These are phyloP conservation scores for Tragopan temminckii DNA, from an alignment of 2,797 vertebrate species.

Conservation along the genomic window DNA sequence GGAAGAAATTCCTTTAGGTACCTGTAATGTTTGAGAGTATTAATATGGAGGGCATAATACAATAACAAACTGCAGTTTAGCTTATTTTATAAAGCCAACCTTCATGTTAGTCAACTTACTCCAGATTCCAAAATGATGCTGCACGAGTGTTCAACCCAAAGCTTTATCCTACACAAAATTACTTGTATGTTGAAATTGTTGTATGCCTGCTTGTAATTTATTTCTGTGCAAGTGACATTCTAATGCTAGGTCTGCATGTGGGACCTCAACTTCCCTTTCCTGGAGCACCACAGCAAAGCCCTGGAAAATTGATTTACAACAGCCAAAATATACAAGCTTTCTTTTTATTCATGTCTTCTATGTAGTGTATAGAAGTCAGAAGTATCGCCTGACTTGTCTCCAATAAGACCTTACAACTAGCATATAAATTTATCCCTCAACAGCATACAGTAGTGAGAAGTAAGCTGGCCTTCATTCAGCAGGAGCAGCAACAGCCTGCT, in stretches of 20 bases:
- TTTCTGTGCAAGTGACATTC: background rate
- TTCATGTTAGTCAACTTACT: conserved; percentile 2
- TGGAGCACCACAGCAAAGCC: background rate
- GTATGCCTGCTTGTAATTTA: background rate
- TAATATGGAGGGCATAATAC: background rate
- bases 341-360: background rate
- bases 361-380: background rate
- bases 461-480: background rate
- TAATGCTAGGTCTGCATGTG: background rate
- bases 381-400: background rate
- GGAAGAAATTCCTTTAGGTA: background rate
- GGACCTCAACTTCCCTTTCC: background rate
- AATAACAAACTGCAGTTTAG: background rate
- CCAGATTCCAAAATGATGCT: background rate
- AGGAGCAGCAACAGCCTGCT: background rate
- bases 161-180: background rate
- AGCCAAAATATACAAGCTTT: background rate
- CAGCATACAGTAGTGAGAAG: background rate
- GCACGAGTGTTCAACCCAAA: background rate
- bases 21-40: background rate
- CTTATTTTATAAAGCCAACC: background rate
- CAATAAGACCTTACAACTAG: background rate
- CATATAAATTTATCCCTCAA: background rate
- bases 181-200: conserved; percentile 11
- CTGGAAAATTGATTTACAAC: background rate